Evolutionary conservation across 2,797 vertebrate genomes (phyloP).

Genomic region (Arremon aurantiirostris): DNA sequence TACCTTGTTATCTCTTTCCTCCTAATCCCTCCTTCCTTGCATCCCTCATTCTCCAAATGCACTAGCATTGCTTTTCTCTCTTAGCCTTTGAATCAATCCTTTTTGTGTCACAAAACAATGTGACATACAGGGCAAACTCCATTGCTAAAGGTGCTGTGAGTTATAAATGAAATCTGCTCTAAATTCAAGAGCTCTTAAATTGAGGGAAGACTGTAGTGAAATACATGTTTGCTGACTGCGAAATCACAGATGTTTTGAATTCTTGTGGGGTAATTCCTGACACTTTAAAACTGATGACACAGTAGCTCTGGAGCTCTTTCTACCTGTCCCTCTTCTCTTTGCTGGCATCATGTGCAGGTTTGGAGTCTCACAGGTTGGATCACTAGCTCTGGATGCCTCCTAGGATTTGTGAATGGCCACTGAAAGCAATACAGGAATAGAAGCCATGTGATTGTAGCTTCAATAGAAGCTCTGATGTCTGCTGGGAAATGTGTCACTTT

Average conservation of each 20-base stretch:
- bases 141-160: not conserved
- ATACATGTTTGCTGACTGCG: not conserved
- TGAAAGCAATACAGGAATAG: not conserved
- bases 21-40: not conserved
- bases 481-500: not conserved
- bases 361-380: not conserved
- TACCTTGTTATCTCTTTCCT: not conserved
- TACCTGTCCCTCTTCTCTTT: not conserved
- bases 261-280: not conserved
- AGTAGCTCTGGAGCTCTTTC: not conserved
- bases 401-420: not conserved
- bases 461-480: not conserved
- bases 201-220: not conserved
- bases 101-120: not conserved
- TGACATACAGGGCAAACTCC: not conserved
- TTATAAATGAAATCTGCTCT: not conserved
- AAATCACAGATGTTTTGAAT: not conserved
- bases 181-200: not conserved
- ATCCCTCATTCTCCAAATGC: not conserved
- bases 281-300: not conserved
- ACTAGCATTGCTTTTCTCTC: not conserved
- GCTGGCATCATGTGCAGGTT: not conserved
- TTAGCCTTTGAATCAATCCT: not conserved
- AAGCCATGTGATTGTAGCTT: not conserved
- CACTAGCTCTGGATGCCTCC: not conserved